Base-by-base conservation (phyloP, 2,888 invertebrate genomes). In the Acrobeloides nanus region DNA sequence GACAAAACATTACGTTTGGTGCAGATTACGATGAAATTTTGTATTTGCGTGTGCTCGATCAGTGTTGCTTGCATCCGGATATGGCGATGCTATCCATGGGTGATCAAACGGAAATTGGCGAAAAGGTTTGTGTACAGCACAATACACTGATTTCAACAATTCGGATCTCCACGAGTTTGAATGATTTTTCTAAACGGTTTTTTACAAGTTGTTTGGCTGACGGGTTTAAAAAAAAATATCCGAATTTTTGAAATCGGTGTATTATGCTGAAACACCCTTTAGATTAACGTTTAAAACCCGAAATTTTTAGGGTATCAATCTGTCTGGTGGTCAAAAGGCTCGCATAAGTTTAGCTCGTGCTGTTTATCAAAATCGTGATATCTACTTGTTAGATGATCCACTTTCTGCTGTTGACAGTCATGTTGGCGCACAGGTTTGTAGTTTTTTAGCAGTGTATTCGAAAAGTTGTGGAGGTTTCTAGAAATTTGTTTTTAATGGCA, bases 351-450 rank as follows among this genome's bases (percentile, higher is more conserved):
- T 92, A 55, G 90, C 92, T 0, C 81, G 92, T n/a, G 89, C 90
- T 1, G 89, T 89, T 1, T 92, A 90, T 76, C 83, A 82, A 68
- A 83, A 89, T 76, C 83, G 86, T 0, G 89, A 90, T 70, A 80
- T 89, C 56, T 95, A 89, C 76, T 83, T 89, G 71, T 78, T 97
- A 66, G 95, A 97, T 74, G 95, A 97, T 80, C 95, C 95, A 1
- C 75, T 82, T 46, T 89, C 88, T 74, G 93, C 93, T 5, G 93
- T 95, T 1, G 95, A 95, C 76, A 84, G 89, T 29, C 93, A 95
- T 74, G 93, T 95, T 38, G 93, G 93, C n/a, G 89, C 89, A 77
- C 92, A 92, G 74, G 88, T 93, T 68, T 92, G 92, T 92, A 93
- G 74, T 89, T 95, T 68, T 95, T 93, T 33, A 56, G 63, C n/a